phyloP scores from a whole-genome alignment of 2,797 vertebrate species.

The Phoebastria nigripes region DNA sequence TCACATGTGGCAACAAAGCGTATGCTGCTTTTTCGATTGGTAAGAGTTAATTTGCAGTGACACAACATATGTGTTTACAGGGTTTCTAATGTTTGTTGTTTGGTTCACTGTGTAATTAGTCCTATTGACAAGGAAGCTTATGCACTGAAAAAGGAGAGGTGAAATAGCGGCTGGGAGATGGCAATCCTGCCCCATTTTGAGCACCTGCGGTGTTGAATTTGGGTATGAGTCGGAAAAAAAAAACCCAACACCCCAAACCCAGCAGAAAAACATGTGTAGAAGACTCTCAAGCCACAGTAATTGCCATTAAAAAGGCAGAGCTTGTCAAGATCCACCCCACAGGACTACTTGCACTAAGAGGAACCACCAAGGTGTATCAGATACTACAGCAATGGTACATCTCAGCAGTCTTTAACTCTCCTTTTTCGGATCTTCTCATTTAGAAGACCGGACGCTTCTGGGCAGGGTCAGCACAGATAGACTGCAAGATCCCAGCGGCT shows the following conservation, averaged over 20 bases:
- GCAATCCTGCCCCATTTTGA: not conserved
- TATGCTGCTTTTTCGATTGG: conserved; percentile 51
- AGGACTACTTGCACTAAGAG: not conserved
- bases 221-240: not conserved
- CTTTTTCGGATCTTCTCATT: not conserved
- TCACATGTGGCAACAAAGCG: conserved; percentile 59
- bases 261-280: not conserved
- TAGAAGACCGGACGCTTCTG: not conserved
- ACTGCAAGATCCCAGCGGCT: not conserved
- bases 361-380: not conserved
- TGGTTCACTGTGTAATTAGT: conserved; percentile 49
- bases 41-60: conserved; percentile 67
- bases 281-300: not conserved
- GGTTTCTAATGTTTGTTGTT: conserved; percentile 37
- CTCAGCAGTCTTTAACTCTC: not conserved
- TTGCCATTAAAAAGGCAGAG: not conserved
- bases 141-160: not conserved
- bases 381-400: not conserved
- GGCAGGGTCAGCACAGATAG: not conserved
- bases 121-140: conserved; percentile 38
- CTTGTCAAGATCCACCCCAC: not conserved
- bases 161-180: not conserved
- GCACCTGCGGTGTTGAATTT: not conserved
- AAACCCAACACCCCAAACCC: not conserved
- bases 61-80: conserved; percentile 62